Evolutionary conservation across 2,888 invertebrate genomes (phyloP).

Genomic region (Dicyrtomina minuta): DNA sequence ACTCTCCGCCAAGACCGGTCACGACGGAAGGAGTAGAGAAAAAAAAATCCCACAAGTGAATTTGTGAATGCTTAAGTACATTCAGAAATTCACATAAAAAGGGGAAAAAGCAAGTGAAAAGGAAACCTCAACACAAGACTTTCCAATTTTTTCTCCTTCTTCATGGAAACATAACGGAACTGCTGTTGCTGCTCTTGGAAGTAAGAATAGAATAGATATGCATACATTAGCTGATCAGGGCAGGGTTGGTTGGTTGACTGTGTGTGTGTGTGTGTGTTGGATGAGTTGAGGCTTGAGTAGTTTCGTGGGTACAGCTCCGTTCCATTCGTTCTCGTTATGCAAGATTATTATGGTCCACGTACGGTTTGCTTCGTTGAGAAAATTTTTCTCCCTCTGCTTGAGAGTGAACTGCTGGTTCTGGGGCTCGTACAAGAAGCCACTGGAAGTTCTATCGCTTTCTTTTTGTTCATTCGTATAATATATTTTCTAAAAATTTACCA

Average conservation of each 20-base stretch:
- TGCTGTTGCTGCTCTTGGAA: too few species aligned
- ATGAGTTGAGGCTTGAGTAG: too few species aligned
- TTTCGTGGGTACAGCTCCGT: too few species aligned
- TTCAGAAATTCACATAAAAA: neutral
- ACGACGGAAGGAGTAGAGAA: neutral
- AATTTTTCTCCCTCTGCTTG: neutral
- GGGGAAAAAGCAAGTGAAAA: constrained; percentile 9
- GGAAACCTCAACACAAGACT: constrained; percentile 21
- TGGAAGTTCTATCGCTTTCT: neutral
- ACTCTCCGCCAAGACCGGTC: too few species aligned
- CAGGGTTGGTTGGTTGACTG: too few species aligned
- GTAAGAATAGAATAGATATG: too few species aligned
- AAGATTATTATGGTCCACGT: neutral
- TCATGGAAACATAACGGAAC: too few species aligned
- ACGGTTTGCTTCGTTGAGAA: constrained; percentile 12
- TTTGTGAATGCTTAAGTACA: constrained; percentile 12
- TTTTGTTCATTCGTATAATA: neutral
- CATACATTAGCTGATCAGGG: too few species aligned
- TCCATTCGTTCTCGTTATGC: too few species aligned
- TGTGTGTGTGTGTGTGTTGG: too few species aligned
- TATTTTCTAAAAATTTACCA: constrained; percentile 9
- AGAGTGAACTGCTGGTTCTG: neutral
- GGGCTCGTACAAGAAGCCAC: neutral
- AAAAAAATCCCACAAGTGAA: constrained; percentile 10
- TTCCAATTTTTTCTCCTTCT: neutral